Evolutionary conservation across 1,140 invertebrate genomes (phyloP).

Genomic region (Anagrus nilaparvatae): DNA sequence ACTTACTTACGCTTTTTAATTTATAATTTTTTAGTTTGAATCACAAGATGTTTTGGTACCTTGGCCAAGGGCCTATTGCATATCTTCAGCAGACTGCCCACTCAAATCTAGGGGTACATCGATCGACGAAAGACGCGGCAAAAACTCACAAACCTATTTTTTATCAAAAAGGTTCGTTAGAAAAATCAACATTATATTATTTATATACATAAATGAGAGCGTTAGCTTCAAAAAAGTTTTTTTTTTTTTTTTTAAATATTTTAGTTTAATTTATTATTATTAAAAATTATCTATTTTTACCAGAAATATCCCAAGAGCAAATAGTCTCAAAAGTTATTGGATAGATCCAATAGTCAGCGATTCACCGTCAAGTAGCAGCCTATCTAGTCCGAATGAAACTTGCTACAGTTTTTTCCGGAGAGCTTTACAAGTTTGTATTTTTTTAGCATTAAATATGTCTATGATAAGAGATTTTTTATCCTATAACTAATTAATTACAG

Average conservation of each 20-base stretch:
- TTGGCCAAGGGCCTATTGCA: conserved; percentile 58
- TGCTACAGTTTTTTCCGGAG: conserved; percentile 88
- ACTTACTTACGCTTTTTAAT: no score
- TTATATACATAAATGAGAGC: no score
- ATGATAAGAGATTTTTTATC: no score
- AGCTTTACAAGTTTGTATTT: conserved; percentile 59
- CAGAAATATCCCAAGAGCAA: no score
- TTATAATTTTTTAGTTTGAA: conserved; percentile 51
- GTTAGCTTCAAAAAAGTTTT: no score
- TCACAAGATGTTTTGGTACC: conserved; percentile 92
- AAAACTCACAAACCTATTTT: conserved; percentile 20
- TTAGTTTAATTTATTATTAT: no score
- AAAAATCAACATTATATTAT: neutral
- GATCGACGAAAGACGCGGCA: conserved; percentile 18
- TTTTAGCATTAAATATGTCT: no score
- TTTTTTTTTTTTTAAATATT: no score
- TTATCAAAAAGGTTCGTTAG: conserved; percentile 26
- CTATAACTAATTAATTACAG: conserved; percentile 33
- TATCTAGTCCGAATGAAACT: conserved; percentile 84
- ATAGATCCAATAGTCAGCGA: conserved; percentile 47
- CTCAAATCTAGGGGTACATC: conserved; percentile 21
- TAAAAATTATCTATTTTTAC: no score
- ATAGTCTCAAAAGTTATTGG: conserved; percentile 47
- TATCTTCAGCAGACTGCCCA: conserved; percentile 24
- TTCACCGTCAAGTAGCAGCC: conserved; percentile 72